Conservation (phyloP, 2,113 vertebrate genomes). For the Pionites leucogaster region DNA sequence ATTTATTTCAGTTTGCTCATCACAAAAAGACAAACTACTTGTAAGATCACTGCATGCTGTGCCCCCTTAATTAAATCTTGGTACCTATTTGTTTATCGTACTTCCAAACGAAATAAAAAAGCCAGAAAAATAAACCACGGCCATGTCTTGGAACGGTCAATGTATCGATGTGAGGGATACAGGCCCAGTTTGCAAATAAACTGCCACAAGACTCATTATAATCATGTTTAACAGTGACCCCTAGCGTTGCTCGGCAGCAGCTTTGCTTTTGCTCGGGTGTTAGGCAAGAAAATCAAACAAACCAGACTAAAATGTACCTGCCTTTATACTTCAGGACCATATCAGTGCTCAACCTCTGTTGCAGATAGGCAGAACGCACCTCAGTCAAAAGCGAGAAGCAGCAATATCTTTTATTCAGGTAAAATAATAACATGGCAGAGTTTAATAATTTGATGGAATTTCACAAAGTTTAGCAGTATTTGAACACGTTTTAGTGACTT, state of each 20-base stretch:
- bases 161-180: rapidly evolving
- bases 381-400: not conserved
- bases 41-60: not conserved
- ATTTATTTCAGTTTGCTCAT: not conserved
- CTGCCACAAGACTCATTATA: not conserved
- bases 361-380: not conserved
- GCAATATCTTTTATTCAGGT: not conserved
- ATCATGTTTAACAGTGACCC: slow-evolving; percentile 1
- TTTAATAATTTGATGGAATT: not conserved
- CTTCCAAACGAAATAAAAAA: not conserved
- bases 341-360: not conserved
- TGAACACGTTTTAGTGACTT: not conserved
- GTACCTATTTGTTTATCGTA: not conserved
- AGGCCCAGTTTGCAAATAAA: not conserved
- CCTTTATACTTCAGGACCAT: not conserved
- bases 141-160: not conserved
- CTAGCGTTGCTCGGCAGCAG: not conserved
- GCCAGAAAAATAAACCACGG: not conserved
- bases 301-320: not conserved
- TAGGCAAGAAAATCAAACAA: not conserved
- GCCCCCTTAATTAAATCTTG: not conserved
- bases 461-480: not conserved
- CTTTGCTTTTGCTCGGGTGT: not conserved
- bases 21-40: not conserved
- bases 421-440: not conserved